Conservation (phyloP, 1,140 invertebrate species). For the Popillia japonica region DNA sequence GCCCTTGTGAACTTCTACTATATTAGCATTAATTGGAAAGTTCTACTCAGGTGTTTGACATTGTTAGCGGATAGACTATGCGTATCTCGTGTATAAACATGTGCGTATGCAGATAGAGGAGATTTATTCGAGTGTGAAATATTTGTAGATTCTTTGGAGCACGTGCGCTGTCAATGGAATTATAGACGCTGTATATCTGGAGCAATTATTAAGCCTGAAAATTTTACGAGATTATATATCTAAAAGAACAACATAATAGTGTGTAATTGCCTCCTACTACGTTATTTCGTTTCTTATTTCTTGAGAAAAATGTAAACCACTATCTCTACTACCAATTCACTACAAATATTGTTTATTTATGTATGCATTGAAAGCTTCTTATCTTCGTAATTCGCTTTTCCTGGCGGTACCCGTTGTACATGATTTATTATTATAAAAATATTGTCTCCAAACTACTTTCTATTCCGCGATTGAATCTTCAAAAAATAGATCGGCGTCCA, state of each 20-base stretch:
- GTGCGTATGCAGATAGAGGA: no score
- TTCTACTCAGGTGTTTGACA: neutral
- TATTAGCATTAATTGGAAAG: neutral
- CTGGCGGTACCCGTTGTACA: neutral
- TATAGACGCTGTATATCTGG: no score
- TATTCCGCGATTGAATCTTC: conserved; percentile 24
- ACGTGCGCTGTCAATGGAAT: no score
- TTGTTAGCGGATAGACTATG: neutral
- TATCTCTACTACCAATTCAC: neutral
- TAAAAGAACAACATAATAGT: no score
- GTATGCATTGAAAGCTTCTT: neutral
- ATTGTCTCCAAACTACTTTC: conserved; percentile 14
- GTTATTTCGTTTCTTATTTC: no score
- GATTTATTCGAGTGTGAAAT: no score
- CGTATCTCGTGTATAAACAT: no score
- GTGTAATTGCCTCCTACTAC: no score
- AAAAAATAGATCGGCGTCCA: conserved; percentile 29
- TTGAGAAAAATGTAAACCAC: no score
- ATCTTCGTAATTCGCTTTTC: neutral
- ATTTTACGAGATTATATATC: no score
- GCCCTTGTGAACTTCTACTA: neutral
- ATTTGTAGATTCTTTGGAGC: no score
- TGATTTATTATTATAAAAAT: conserved; percentile 32
- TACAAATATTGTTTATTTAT: neutral
- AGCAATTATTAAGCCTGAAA: no score